Base-by-base conservation (phyloP, 2,113 vertebrate species). In the Podilymbus podiceps region DNA sequence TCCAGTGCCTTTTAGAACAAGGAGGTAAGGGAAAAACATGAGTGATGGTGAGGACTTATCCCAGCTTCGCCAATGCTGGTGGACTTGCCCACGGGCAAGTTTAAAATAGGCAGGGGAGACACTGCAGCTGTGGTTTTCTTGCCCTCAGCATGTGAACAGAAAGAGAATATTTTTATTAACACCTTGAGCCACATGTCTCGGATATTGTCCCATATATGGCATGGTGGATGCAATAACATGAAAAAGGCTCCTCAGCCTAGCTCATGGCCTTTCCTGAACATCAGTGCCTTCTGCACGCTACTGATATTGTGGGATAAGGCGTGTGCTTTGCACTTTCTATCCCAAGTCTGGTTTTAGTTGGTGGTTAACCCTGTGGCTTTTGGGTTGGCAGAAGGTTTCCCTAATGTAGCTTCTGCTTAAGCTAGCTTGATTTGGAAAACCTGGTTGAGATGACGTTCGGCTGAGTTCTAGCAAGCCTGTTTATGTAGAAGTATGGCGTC, bases 81-180 rank as follows among this genome's bases (percentile, higher is more conserved):
- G 49, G 13, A 11, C 53, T 73, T 79, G 40, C 33, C 28, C 31
- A 18, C 24, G 9, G 27, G 30, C 28, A 58, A 52, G 44, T 52
- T 80, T 35, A 72, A 46, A 83, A 38, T 2, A 53, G 22, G 27
- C 38, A 63, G 22, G 3, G 38, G 35, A 58, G 18, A 18, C 23
- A 8, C 16, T 53, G 27, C 22, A 53, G 27, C 38, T 63, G 19
- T 58, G 14, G 30, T 74, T 79, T 75, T 35, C 21, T 50, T 63
- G 38, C 13, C 62, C 38, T 63, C 23, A 35, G 46, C 38, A 15
- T 0, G 0, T 3, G 2, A 31, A 40, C 17, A 12, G 42, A 69
- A 33, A 67, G 15, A 67, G 6, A 52, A 5, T 56, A 33, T 35
- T 50, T 58, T 73, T 50, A 63, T n/a, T 44, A 58, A 52, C 18